These are phyloP conservation scores for Bagarius yarrelli DNA, from an alignment of 2,113 vertebrate species.

Conservation along the genomic window DNA sequence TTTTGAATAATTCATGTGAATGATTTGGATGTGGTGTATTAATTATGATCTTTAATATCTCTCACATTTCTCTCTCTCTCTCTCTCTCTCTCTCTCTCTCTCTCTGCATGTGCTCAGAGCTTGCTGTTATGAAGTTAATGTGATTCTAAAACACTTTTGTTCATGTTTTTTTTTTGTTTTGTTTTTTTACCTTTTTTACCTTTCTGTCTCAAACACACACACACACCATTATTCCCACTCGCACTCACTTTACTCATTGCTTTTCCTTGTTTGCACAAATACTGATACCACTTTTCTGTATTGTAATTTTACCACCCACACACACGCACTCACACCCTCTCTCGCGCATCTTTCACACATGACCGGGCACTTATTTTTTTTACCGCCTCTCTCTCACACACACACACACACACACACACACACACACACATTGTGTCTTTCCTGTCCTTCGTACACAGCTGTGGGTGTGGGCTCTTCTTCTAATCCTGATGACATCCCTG, in stretches of 20 bases:
- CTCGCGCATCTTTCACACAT: not conserved
- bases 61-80: not conserved
- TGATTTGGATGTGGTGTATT: not conserved
- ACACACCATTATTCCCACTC: slow-evolving; percentile 6
- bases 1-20: not conserved
- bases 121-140: slow-evolving; percentile 48
- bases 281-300: not conserved
- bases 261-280: not conserved
- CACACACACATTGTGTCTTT: slow-evolving; percentile 22
- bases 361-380: not conserved
- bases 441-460: slow-evolving; percentile 66
- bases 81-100: slow-evolving; percentile 16
- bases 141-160: slow-evolving; percentile 43
- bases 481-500: slow-evolving; percentile 69
- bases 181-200: slow-evolving; percentile 24
- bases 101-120: slow-evolving; percentile 61
- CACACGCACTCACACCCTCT: slow-evolving; percentile 55
- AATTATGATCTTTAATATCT: not conserved
- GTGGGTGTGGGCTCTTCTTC: slow-evolving; percentile 74
- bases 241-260: not conserved
- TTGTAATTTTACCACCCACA: slow-evolving; percentile 43
- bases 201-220: slow-evolving; percentile 21
- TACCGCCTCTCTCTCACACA: not conserved
- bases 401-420: not conserved
- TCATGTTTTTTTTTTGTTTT: slow-evolving; percentile 37